phyloP scores from a whole-genome alignment of 2,797 vertebrate genomes.

The Hydrocynus forskahlii region DNA sequence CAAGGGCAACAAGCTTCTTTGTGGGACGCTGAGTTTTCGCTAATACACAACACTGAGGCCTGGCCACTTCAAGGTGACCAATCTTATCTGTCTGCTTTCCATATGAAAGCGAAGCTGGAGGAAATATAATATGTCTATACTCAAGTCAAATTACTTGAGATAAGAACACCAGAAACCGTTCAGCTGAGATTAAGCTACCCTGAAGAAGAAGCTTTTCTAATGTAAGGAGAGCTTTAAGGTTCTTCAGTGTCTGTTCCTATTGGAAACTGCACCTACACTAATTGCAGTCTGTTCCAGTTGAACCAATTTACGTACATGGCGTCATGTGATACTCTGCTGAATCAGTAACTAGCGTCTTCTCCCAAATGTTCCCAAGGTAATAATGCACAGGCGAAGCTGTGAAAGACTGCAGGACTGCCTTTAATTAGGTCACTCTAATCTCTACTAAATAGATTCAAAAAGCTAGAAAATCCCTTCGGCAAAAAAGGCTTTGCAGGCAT shows the following conservation, averaged over 20 bases:
- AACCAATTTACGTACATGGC: neutral
- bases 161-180: neutral
- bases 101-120: neutral
- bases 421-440: slow-evolving; percentile 13
- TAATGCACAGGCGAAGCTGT: slow-evolving; percentile 19
- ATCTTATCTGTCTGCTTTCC: neutral
- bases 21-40: slow-evolving; percentile 25
- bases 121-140: neutral
- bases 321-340: slow-evolving; percentile 5
- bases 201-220: neutral
- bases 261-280: neutral
- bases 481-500: neutral
- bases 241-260: neutral
- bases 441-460: slow-evolving; percentile 19
- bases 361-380: neutral
- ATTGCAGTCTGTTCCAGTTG: neutral
- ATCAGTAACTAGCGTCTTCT: neutral
- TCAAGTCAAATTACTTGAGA: neutral
- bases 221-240: neutral
- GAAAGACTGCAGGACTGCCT: neutral
- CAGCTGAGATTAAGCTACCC: neutral
- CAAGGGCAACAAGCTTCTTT: slow-evolving; percentile 43
- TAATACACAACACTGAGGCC: slow-evolving; percentile 21
- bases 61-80: neutral
- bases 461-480: slow-evolving; percentile 14